A percentile compares a stretch with the other conserved stretches of the same genome.
These are phyloP conservation scores for Chaetura pelagica DNA, from an alignment of 2,113 vertebrate species.

Conservation along the genomic window DNA sequence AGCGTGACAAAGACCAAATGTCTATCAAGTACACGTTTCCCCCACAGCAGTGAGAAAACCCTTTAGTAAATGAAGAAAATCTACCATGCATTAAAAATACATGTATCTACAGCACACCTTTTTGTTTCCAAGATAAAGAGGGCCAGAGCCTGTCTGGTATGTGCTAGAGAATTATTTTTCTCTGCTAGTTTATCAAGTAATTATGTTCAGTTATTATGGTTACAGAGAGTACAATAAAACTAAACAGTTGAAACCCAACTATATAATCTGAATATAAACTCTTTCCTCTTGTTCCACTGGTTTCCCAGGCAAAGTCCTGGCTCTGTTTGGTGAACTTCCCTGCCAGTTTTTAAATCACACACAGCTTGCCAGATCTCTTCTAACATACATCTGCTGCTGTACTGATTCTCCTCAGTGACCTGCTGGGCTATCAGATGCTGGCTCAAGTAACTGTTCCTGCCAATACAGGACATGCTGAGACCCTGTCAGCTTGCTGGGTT, in stretches of 20 bases:
- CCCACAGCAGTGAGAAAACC: not conserved
- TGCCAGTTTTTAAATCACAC: not conserved
- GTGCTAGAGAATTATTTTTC: not conserved
- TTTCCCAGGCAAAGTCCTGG: not conserved
- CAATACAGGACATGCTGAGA: not conserved
- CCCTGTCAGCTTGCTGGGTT: fast-evolving
- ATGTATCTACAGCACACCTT: not conserved
- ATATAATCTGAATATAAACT: not conserved
- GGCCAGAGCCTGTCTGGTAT: not conserved
- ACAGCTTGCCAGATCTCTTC: conserved; percentile 1
- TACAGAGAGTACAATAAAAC: not conserved
- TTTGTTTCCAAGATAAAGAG: not conserved
- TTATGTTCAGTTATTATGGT: not conserved
- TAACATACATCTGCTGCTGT: conserved; percentile 31
- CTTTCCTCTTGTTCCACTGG: not conserved
- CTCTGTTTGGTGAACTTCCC: not conserved
- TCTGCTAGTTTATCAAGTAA: not conserved
- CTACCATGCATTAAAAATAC: not conserved
- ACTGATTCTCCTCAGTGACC: not conserved
- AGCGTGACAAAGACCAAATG: not conserved
- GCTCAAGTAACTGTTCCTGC: not conserved
- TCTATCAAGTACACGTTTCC: not conserved
- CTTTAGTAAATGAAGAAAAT: not conserved
- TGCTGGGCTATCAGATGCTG: conserved; percentile 47
- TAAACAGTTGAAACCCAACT: not conserved